Conservation (phyloP, 2,113 vertebrate species). For the Pseudorasbora parva region DNA sequence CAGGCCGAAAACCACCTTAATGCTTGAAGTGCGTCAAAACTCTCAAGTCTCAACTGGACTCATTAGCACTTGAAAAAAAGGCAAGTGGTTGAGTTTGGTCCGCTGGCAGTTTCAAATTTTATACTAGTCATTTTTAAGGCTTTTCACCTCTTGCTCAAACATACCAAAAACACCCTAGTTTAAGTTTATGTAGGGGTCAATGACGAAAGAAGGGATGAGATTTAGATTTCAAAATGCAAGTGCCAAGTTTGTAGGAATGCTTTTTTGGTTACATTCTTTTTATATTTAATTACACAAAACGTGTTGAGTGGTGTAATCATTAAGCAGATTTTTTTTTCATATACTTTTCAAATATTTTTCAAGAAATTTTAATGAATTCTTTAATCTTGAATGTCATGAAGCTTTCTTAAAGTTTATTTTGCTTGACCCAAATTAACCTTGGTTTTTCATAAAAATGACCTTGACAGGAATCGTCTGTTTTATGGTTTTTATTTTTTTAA, state of each 20-base stretch:
- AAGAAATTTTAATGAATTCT: no score
- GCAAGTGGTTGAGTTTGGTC: constrained; percentile 55
- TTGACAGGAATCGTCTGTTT: neutral
- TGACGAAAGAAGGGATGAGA: neutral
- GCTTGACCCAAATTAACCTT: neutral
- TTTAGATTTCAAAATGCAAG: neutral
- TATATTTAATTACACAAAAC: neutral
- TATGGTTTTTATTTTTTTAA: neutral
- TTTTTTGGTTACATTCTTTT: neutral
- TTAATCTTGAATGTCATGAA: neutral
- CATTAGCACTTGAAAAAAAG: constrained; percentile 65
- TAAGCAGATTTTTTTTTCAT: neutral
- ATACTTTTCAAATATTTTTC: no score
- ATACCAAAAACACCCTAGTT: neutral
- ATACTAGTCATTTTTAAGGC: constrained; percentile 69
- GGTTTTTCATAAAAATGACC: neutral
- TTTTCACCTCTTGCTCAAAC: constrained; percentile 21
- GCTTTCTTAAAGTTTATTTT: neutral
- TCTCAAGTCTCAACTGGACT: constrained; percentile 66
- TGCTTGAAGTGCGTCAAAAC: constrained; percentile 63
- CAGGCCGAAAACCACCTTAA: constrained; percentile 70
- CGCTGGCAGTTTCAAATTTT: constrained; percentile 70
- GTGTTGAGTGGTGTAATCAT: neutral
- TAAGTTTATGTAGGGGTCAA: constrained; percentile 2
- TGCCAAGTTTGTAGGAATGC: neutral